These are phyloP conservation scores for Caenorhabditis sinica DNA, from an alignment of 2,888 invertebrate species.

Conservation along the genomic window DNA sequence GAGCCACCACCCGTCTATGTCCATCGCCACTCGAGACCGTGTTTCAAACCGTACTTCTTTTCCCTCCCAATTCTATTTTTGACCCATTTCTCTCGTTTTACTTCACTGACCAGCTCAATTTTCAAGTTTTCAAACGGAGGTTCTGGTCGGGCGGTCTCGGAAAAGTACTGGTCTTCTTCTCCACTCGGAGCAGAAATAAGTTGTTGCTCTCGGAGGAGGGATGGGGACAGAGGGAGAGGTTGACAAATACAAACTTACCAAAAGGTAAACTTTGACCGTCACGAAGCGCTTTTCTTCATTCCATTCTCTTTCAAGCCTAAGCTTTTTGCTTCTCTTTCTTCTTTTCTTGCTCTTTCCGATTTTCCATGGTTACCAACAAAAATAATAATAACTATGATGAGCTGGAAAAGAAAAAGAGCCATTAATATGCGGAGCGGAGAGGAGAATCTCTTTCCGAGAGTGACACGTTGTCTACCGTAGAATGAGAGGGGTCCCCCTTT, in stretches of 20 bases:
- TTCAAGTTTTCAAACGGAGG: conserved; percentile 51
- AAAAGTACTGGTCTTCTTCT: conserved; percentile 36
- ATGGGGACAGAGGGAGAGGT: conserved; percentile 11
- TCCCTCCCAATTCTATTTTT: conserved; percentile 31
- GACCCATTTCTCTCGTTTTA: conserved; percentile 3
- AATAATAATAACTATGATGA: conserved; percentile 42
- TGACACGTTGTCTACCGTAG: conserved; percentile 49
- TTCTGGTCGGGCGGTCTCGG: conserved; percentile 34
- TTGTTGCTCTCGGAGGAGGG: conserved; percentile 33
- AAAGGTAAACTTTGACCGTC: conserved; percentile 63
- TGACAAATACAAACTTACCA: conserved; percentile 53
- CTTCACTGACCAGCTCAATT: conserved; percentile 23
- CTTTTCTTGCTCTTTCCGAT: background rate
- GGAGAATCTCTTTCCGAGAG: conserved; percentile 26
- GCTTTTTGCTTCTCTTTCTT: conserved; percentile 3
- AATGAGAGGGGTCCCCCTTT: conserved; percentile 5
- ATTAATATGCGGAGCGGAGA: conserved; percentile 44
- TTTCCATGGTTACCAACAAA: conserved; percentile 51
- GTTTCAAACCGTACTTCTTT: conserved; percentile 55
- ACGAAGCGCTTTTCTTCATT: conserved; percentile 46
- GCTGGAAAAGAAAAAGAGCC: conserved; percentile 28
- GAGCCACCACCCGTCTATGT: conserved; percentile 9
- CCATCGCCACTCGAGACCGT: conserved; percentile 31
- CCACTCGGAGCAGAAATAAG: conserved; percentile 8
- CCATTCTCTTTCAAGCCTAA: background rate